Percentiles rank a stretch among this genome's conserved stretches.
Conservation (phyloP, 2,888 invertebrate species). For the Drymonia ruficornis region DNA sequence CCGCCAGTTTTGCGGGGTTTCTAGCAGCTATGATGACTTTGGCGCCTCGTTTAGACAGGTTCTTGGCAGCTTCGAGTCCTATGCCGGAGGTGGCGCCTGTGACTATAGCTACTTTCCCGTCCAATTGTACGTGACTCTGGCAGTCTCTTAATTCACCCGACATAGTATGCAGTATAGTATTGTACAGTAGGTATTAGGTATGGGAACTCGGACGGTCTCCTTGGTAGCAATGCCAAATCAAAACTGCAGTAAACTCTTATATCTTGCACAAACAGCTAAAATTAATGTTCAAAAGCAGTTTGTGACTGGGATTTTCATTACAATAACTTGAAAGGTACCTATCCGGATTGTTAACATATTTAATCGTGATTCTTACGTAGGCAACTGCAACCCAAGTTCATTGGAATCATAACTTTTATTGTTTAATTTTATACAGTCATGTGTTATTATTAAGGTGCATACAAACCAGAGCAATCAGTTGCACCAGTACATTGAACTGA, state of each 20-base stretch:
- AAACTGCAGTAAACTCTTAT: background rate
- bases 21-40: slow-evolving; percentile 84
- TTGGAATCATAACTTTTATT: no score
- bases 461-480: no score
- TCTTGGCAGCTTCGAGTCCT: slow-evolving; percentile 66
- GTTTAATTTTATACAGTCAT: no score
- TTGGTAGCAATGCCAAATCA: background rate
- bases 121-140: slow-evolving; percentile 32
- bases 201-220: background rate
- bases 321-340: no score
- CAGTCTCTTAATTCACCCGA: background rate
- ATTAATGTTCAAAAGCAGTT: background rate
- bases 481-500: no score
- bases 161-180: no score
- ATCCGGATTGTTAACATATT: no score
- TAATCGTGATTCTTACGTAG: no score
- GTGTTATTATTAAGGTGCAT: no score
- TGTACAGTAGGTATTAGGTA: background rate
- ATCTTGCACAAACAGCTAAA: background rate
- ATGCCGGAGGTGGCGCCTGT: slow-evolving; percentile 68
- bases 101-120: slow-evolving; percentile 69
- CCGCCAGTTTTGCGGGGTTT: slow-evolving; percentile 56
- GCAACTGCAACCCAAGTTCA: no score
- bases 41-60: slow-evolving; percentile 79
- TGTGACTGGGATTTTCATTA: background rate